Percentiles rank a stretch among this genome's conserved stretches.
Conservation (phyloP, 2,113 vertebrate species). For the Isurus oxyrinchus region DNA sequence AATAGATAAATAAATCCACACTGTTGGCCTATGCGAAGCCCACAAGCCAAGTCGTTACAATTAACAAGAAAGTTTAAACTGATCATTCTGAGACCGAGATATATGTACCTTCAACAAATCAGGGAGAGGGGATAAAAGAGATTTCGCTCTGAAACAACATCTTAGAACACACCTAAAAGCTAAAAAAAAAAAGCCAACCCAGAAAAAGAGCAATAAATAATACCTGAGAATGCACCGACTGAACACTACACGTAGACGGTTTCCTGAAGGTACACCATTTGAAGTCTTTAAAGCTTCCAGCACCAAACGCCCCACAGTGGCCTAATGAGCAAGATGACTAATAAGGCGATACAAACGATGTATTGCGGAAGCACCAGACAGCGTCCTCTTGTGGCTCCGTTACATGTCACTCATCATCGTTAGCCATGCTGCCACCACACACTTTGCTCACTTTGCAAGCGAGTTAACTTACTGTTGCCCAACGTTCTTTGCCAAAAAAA, state of each 20-base stretch:
- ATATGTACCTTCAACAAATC: not conserved
- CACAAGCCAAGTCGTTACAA: conserved; percentile 1
- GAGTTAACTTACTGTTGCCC: not conserved
- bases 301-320: conserved; percentile 36
- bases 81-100: not conserved
- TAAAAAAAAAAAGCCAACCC: not conserved
- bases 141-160: not conserved
- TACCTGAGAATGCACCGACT: conserved; percentile 35
- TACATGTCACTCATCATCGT: not conserved
- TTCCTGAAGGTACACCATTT: conserved; percentile 35
- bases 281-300: conserved; percentile 27
- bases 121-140: not conserved
- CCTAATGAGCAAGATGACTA: conserved; percentile 31
- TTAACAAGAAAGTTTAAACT: conserved; percentile 24
- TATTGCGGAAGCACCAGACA: not conserved
- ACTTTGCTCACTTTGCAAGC: not conserved
- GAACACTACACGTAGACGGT: conserved; percentile 25
- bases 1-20: not conserved
- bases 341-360: conserved; percentile 21
- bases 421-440: not conserved
- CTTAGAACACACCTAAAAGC: not conserved
- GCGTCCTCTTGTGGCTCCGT: conserved; percentile 4
- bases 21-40: not conserved
- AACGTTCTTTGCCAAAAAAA: not conserved
- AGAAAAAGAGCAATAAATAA: conserved; percentile 31